Conservation (phyloP, 2,797 vertebrate species). For the Passerculus sandwichensis region DNA sequence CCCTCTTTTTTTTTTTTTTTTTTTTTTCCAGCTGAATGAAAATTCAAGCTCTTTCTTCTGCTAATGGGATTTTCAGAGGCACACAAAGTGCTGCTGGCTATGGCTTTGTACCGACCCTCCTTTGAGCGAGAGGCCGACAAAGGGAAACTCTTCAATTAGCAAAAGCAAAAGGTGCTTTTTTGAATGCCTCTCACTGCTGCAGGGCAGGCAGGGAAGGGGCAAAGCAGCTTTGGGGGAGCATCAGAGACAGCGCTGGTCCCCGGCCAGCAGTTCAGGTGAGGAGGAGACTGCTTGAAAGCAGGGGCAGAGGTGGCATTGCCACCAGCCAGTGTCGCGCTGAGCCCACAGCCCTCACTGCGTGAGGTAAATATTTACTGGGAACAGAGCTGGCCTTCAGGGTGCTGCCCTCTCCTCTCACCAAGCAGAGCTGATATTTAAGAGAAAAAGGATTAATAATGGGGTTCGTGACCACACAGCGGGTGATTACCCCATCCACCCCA, state of each 20-base stretch:
- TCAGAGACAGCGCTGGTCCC: background rate
- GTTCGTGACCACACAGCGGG: rapidly evolving
- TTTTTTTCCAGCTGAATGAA: constrained; percentile 45
- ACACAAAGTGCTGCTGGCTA: constrained; percentile 69
- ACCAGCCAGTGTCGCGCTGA: background rate
- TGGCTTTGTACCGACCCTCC: constrained; percentile 54
- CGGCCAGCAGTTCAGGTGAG: background rate
- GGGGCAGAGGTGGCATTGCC: background rate
- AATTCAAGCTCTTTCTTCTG: constrained; percentile 67
- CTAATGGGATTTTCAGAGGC: constrained; percentile 73
- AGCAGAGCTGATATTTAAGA: background rate
- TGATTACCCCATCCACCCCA: background rate
- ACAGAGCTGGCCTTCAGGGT: background rate
- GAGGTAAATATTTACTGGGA: background rate
- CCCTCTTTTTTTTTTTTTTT: no score
- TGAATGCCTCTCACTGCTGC: background rate
- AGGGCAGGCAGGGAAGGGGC: background rate
- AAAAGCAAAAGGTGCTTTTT: constrained; percentile 51
- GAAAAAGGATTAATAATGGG: background rate
- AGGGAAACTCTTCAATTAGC: constrained; percentile 68
- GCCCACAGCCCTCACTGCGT: rapidly evolving
- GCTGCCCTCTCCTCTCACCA: background rate
- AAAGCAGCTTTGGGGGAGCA: constrained; percentile 12
- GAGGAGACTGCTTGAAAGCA: background rate
- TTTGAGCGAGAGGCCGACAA: constrained; percentile 62